phyloP scores from a whole-genome alignment of 2,888 invertebrate genomes.

The Dorcus hopei region DNA sequence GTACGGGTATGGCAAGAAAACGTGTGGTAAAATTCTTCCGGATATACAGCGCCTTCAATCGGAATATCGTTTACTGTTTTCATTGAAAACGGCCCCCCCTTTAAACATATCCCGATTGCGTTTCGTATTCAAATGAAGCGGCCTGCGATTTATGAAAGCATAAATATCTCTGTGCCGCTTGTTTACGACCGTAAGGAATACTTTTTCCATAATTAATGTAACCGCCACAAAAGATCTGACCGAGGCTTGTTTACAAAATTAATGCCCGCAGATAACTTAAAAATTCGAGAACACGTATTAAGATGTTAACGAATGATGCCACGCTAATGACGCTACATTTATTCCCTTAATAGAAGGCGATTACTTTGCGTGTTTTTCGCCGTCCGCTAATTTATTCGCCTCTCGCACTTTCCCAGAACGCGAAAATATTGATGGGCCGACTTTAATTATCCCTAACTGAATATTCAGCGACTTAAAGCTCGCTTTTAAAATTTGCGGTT shows the following conservation, averaged over 20 bases:
- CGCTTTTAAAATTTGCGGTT: neutral
- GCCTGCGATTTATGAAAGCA: slow-evolving; percentile 18
- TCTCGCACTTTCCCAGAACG: too few relatives aligned
- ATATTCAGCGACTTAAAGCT: neutral
- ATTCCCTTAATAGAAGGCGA: slow-evolving; percentile 30
- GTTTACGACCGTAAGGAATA: neutral
- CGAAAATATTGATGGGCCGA: neutral
- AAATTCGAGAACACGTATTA: slow-evolving; percentile 30
- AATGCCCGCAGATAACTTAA: slow-evolving; percentile 26
- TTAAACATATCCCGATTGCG: slow-evolving; percentile 18
- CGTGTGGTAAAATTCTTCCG: too few relatives aligned
- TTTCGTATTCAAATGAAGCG: slow-evolving; percentile 21
- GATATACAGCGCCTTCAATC: slow-evolving; percentile 11
- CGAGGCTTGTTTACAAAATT: slow-evolving; percentile 22
- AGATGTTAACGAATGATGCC: slow-evolving; percentile 29
- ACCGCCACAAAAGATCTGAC: slow-evolving; percentile 17
- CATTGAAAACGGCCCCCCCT: slow-evolving; percentile 21
- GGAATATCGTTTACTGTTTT: slow-evolving; percentile 21
- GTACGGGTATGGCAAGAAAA: too few relatives aligned
- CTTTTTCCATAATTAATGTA: slow-evolving; percentile 10
- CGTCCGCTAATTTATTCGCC: too few relatives aligned
- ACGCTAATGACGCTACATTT: slow-evolving; percentile 28
- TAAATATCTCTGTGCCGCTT: slow-evolving; percentile 11
- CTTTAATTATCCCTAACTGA: neutral
- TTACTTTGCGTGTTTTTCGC: slow-evolving; percentile 12